These are phyloP conservation scores for Dynastes tityus DNA, from an alignment of 2,888 invertebrate genomes.

Conservation along the genomic window DNA sequence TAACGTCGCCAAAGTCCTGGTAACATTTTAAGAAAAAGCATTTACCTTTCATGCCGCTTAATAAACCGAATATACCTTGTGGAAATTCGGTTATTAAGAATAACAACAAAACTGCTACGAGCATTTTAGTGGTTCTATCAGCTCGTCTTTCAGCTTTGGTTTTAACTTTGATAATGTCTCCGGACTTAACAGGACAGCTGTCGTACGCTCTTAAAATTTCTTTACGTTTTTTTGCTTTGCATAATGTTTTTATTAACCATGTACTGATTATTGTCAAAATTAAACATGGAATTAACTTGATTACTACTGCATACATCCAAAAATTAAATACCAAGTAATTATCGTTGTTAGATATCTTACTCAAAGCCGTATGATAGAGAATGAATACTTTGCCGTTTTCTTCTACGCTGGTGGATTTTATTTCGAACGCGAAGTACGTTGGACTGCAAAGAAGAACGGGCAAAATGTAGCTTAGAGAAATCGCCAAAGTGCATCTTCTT, in stretches of 20 bases:
- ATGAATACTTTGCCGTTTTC: constrained; percentile 75
- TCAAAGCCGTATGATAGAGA: constrained; percentile 74
- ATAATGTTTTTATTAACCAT: constrained; percentile 82
- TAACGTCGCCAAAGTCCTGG: constrained; percentile 85
- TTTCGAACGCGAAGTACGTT: constrained; percentile 83
- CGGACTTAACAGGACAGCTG: constrained; percentile 70
- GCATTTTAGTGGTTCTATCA: constrained; percentile 91
- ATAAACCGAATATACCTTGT: constrained; percentile 75
- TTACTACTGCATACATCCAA: constrained; percentile 86
- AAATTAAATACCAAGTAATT: constrained; percentile 77
- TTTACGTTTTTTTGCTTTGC: constrained; percentile 83
- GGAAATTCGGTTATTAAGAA: constrained; percentile 94
- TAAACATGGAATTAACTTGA: constrained; percentile 86
- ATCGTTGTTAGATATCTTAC: constrained; percentile 67
- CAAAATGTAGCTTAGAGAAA: constrained; percentile 82
- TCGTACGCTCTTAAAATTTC: constrained; percentile 80
- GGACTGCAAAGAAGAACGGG: constrained; percentile 89
- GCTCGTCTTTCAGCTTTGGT: constrained; percentile 82
- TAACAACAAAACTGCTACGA: constrained; percentile 88
- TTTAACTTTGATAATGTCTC: constrained; percentile 66
- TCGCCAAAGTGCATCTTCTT: constrained; percentile 83
- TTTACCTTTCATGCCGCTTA: constrained; percentile 77
- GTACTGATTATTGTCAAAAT: constrained; percentile 82
- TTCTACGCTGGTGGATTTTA: constrained; percentile 72
- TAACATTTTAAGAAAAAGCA: constrained; percentile 88